Percentiles rank a stretch among this genome's conserved stretches.
Evolutionary conservation across 2,113 vertebrate species (phyloP).

Genomic region (Rhynchopsitta pachyrhyncha): DNA sequence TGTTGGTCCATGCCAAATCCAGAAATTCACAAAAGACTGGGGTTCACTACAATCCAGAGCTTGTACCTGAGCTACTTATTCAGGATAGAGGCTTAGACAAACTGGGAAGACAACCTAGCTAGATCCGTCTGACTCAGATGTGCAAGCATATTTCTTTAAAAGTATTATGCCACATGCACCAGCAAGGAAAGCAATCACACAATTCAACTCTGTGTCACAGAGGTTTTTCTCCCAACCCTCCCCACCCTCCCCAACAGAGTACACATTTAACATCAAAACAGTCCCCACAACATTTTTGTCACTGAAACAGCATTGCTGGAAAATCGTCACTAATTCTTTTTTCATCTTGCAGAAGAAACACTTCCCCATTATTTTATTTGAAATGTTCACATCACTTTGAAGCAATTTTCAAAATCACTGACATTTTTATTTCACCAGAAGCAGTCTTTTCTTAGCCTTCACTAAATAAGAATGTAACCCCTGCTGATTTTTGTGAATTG

Average conservation of each 20-base stretch:
- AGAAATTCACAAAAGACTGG: not conserved
- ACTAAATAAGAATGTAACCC: slow-evolving; percentile 3
- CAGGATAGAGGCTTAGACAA: not conserved
- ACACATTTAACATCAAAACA: not conserved
- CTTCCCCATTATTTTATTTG: slow-evolving; percentile 1
- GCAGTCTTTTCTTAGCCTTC: not conserved
- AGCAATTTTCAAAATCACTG: slow-evolving; percentile 55
- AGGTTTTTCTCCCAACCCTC: not conserved
- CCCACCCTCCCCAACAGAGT: not conserved
- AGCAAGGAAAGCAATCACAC: not conserved
- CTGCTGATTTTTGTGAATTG: slow-evolving; percentile 18
- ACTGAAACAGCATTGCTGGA: not conserved
- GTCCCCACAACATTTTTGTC: not conserved
- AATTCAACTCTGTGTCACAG: not conserved
- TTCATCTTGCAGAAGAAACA: slow-evolving; percentile 5
- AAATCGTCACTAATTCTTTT: slow-evolving; percentile 3
- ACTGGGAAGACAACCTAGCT: not conserved
- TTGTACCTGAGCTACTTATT: not conserved
- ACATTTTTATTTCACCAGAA: slow-evolving; percentile 34
- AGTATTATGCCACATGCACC: not conserved
- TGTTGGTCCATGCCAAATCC: not conserved
- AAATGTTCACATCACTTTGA: slow-evolving; percentile 15
- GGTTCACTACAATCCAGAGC: not conserved
- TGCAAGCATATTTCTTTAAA: not conserved
- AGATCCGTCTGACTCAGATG: not conserved